Conservation (phyloP, 1,140 invertebrate genomes). For the Neomicropteryx cornuta region DNA sequence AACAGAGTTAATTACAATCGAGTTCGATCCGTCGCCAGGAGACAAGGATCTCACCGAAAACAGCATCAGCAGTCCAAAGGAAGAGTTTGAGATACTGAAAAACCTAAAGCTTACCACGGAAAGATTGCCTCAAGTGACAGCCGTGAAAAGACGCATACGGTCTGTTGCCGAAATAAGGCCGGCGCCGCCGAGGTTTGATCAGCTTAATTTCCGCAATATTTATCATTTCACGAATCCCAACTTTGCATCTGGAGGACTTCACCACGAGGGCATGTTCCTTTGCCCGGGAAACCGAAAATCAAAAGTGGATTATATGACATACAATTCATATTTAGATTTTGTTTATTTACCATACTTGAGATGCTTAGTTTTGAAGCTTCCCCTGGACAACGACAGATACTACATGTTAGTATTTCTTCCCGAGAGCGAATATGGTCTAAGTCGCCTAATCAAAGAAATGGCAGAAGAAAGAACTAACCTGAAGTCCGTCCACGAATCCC, state of each 20-base stretch:
- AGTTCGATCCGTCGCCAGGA: no score
- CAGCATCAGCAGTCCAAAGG: no score
- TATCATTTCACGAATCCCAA: slow-evolving; percentile 17
- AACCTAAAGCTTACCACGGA: no score
- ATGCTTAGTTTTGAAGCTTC: slow-evolving; percentile 59
- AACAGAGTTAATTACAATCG: no score
- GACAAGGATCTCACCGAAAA: no score
- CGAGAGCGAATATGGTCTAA: slow-evolving; percentile 30
- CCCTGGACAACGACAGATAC: slow-evolving; percentile 55
- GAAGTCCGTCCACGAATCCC: slow-evolving; percentile 49
- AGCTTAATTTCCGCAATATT: slow-evolving; percentile 25
- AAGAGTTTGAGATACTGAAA: no score
- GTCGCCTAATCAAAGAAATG: slow-evolving; percentile 26
- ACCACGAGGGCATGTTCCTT: slow-evolving; percentile 25
- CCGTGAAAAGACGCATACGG: no score
- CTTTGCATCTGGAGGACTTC: slow-evolving; percentile 7
- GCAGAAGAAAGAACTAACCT: slow-evolving; percentile 39
- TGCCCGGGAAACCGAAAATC: slow-evolving; percentile 32
- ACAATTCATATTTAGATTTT: slow-evolving; percentile 62
- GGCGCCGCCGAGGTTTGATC: slow-evolving; percentile 27
- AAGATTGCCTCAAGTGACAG: no score
- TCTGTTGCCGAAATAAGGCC: slow-evolving; percentile 28
- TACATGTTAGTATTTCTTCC: slow-evolving; percentile 51
- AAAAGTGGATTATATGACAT: slow-evolving; percentile 52
- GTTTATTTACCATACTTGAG: slow-evolving; percentile 61